phyloP scores from a whole-genome alignment of 2,797 vertebrate species.

The Chanos chanos region DNA sequence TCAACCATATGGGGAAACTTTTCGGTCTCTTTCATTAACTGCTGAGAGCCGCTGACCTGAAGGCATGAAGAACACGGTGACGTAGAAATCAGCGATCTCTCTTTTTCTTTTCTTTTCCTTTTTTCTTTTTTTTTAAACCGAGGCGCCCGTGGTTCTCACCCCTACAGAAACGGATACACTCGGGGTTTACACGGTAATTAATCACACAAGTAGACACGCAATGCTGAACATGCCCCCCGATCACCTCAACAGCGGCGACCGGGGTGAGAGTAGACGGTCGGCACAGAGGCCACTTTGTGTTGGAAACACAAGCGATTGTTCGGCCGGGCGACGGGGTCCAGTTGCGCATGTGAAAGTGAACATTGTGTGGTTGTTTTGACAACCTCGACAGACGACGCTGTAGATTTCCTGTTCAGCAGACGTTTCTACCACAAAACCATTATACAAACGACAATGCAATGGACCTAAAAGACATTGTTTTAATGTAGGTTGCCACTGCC shows the following conservation, averaged over 20 bases:
- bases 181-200: constrained; percentile 64
- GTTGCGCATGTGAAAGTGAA: constrained; percentile 56
- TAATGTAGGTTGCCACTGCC: constrained; percentile 6
- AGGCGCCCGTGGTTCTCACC: constrained; percentile 37
- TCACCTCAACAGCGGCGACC: constrained; percentile 44
- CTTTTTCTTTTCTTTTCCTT: too few relatives aligned
- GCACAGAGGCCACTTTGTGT: constrained; percentile 73
- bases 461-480: neutral
- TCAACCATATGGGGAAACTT: constrained; percentile 61
- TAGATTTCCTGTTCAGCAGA: constrained; percentile 55
- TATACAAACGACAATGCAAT: constrained; percentile 32
- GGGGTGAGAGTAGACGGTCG: constrained; percentile 38
- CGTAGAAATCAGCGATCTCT: constrained; percentile 35
- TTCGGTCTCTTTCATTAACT: constrained; percentile 51
- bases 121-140: too few relatives aligned
- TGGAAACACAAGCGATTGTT: constrained; percentile 68
- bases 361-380: constrained; percentile 66
- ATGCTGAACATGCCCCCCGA: constrained; percentile 52
- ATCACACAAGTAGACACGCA: constrained; percentile 63
- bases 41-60: constrained; percentile 58
- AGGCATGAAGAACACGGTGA: constrained; percentile 42
- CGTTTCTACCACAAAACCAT: constrained; percentile 37
- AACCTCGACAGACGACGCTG: constrained; percentile 49
- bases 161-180: constrained; percentile 48
- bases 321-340: constrained; percentile 48